Percentiles rank a stretch among this genome's conserved stretches.
Conservation (phyloP, 92 coral and sea anemone genomes). For the Parazoanthus swiftii region DNA sequence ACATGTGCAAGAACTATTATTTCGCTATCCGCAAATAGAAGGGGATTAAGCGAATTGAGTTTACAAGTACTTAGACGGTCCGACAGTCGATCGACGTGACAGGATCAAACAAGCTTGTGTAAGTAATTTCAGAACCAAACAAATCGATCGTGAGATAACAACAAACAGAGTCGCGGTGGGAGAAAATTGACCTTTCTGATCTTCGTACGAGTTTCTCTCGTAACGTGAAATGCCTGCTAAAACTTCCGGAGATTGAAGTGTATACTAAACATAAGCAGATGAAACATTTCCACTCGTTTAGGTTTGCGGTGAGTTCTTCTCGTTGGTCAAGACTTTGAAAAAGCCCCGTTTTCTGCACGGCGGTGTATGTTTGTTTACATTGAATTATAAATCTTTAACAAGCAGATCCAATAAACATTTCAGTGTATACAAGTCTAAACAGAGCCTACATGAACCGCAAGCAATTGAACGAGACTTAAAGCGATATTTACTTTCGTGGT, state of each 20-base stretch:
- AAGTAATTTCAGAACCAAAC: slow-evolving; percentile 45
- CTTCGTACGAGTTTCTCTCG: slow-evolving; percentile 21
- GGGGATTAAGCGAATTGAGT: slow-evolving; percentile 36
- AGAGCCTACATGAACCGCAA: slow-evolving; percentile 61
- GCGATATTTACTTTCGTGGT: slow-evolving; percentile 71
- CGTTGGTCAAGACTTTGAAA: slow-evolving; percentile 19
- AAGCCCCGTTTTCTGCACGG: slow-evolving; percentile 34
- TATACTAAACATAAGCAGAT: slow-evolving; percentile 30
- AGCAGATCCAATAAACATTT: slow-evolving; percentile 75
- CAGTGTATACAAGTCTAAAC: slow-evolving; percentile 68
- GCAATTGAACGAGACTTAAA: slow-evolving; percentile 55
- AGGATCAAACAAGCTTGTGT: slow-evolving; percentile 49
- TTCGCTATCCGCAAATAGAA: slow-evolving; percentile 27
- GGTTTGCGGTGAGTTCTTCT: slow-evolving; percentile 22
- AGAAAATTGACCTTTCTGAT: slow-evolving; percentile 40
- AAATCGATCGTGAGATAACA: slow-evolving; percentile 45
- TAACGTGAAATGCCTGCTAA: slow-evolving; percentile 1
- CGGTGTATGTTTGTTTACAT: slow-evolving; percentile 75
- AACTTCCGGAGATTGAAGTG: slow-evolving; percentile 19
- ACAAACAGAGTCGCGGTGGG: slow-evolving; percentile 45
- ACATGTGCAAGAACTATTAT: slow-evolving; percentile 30
- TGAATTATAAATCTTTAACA: slow-evolving; percentile 82
- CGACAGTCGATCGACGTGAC: slow-evolving; percentile 39
- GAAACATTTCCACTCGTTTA: slow-evolving; percentile 14
- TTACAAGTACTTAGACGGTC: slow-evolving; percentile 18